These are phyloP conservation scores for Leucoptera coffeella DNA, from an alignment of 2,888 invertebrate genomes.

Conservation along the genomic window DNA sequence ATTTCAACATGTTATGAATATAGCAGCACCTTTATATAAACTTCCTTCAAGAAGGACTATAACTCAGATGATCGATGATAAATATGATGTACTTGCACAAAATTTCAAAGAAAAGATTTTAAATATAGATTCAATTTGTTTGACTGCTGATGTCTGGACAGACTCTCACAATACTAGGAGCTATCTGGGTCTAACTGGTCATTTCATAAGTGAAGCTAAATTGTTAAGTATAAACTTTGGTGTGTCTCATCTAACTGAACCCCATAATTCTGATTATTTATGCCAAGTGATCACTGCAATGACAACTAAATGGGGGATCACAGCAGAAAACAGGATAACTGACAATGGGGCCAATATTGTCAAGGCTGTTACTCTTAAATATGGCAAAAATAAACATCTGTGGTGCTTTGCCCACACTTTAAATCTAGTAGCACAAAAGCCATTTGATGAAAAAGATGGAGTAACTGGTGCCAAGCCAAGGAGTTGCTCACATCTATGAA, in stretches of 20 bases:
- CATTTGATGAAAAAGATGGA: conserved; percentile 10
- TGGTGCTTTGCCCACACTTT: conserved; percentile 9
- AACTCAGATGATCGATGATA: conserved; percentile 8
- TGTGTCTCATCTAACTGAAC: conserved; percentile 8
- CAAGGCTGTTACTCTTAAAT: conserved; percentile 9
- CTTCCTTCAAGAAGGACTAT: conserved; percentile 8
- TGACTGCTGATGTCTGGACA: conserved; percentile 10
- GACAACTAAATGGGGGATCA: conserved; percentile 8
- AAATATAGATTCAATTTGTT: conserved; percentile 9
- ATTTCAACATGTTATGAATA: conserved; percentile 8
- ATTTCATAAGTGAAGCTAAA: conserved; percentile 8
- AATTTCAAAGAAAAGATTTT: conserved; percentile 9
- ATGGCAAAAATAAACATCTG: conserved; percentile 10
- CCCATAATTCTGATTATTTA: conserved; percentile 9
- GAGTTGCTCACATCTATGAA: conserved; percentile 7
- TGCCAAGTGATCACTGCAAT: too few species aligned
- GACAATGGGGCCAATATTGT: conserved; percentile 9
- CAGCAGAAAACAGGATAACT: conserved; percentile 9
- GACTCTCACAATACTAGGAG: conserved; percentile 7
- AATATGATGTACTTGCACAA: conserved; percentile 9
- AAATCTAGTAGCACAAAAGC: conserved; percentile 10
- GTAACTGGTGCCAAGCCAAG: conserved; percentile 10
- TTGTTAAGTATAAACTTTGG: conserved; percentile 9
- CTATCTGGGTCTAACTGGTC: conserved; percentile 10
- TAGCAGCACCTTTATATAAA: conserved; percentile 7